Evolutionary conservation across 1,140 invertebrate genomes (phyloP).

Genomic region (Calliopsis andreniformis): DNA sequence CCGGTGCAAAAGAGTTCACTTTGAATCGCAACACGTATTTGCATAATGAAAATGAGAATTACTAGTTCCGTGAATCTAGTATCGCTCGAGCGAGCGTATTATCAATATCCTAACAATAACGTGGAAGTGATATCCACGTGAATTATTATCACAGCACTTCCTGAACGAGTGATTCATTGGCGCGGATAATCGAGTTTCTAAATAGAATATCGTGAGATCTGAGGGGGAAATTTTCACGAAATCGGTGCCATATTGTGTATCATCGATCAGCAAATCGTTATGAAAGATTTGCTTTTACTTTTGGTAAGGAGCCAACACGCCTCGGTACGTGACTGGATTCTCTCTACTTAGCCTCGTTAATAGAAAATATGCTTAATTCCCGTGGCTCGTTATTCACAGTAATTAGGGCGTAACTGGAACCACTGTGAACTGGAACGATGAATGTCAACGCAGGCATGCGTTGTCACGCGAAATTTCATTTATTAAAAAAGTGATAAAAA

Average conservation of each 20-base stretch:
- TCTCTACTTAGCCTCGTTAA: conserved; percentile 12
- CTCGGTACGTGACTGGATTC: conserved; percentile 9
- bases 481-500: too few species aligned
- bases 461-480: not conserved
- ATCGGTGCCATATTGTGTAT: not conserved
- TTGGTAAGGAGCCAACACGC: conserved; percentile 46
- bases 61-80: not conserved
- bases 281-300: conserved; percentile 31
- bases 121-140: not conserved
- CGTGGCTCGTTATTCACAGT: conserved; percentile 16
- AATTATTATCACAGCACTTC: not conserved
- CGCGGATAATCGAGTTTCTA: not conserved
- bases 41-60: not conserved
- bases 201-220: not conserved
- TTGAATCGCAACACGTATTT: not conserved
- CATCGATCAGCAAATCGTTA: conserved; percentile 23
- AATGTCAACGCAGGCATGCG: not conserved
- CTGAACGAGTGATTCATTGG: not conserved
- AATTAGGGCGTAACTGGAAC: conserved; percentile 17
- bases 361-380: conserved; percentile 28
- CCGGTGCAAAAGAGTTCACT: too few species aligned
- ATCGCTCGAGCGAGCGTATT: not conserved
- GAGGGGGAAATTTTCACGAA: not conserved
- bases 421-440: not conserved
- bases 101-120: not conserved